These are phyloP conservation scores for Ptychodera flava DNA, from an alignment of 35 echinoderm and acorn worm species.

Conservation along the genomic window DNA sequence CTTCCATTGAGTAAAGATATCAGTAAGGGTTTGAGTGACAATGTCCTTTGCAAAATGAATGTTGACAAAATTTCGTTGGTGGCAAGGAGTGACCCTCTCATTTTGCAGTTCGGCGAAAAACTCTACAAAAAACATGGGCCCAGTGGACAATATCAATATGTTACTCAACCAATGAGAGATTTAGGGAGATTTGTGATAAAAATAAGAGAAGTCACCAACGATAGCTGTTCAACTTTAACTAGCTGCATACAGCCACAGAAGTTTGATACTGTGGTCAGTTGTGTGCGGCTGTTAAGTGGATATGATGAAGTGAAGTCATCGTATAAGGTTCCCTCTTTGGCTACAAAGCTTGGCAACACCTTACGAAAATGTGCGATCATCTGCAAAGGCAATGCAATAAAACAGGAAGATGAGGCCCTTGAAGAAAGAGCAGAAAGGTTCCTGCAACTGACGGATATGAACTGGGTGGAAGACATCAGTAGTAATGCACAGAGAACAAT, in stretches of 20 bases:
- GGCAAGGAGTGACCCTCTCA: slow-evolving; percentile 19
- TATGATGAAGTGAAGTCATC: neutral
- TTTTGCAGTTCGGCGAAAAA: slow-evolving; percentile 21
- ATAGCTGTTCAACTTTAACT: slow-evolving; percentile 2
- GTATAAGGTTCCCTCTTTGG: slow-evolving; percentile 23
- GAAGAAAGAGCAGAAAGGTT: slow-evolving; percentile 10
- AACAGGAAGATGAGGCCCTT: neutral
- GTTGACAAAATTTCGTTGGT: slow-evolving; percentile 5
- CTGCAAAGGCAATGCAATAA: slow-evolving; percentile 6
- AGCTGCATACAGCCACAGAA: slow-evolving; percentile 30
- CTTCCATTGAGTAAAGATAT: neutral
- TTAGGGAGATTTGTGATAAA: slow-evolving; percentile 15
- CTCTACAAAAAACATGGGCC: slow-evolving; percentile 11
- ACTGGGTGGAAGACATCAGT: slow-evolving; percentile 4
- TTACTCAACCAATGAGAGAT: slow-evolving; percentile 28
- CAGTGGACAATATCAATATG: slow-evolving; percentile 6
- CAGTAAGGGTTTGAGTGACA: slow-evolving; percentile 5
- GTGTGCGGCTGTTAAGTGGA: neutral
- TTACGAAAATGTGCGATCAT: slow-evolving; percentile 21
- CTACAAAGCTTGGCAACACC: slow-evolving; percentile 14
- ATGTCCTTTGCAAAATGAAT: slow-evolving; percentile 25
- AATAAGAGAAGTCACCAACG: slow-evolving; percentile 18
- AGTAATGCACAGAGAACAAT: slow-evolving; percentile 10
- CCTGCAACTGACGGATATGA: neutral
- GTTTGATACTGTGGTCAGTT: slow-evolving; percentile 22